Evolutionary conservation across 2,797 vertebrate species (phyloP), one percentile per base, ranked within the genome.

Genomic region (Hemitrygon akajei): DNA sequence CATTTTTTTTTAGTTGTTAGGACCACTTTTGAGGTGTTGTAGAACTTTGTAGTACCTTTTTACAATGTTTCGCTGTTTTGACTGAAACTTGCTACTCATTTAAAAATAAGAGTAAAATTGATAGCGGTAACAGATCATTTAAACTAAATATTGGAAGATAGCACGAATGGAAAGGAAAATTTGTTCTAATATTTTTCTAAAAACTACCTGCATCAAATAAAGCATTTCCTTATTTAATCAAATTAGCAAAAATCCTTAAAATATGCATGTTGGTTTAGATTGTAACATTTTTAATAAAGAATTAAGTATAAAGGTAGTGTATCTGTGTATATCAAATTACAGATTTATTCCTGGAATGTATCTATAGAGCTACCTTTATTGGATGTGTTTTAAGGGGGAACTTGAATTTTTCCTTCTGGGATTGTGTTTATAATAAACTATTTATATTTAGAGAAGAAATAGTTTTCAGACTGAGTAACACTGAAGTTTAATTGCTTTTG

Each of bases 171-270:
- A 63, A n/a, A 66, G 86, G 27, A 27, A 66, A 89, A 89, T 69
- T 9, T 20, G 10, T 63, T 63, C 27, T 63, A 30, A 60, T n/a
- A 58, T 60, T 66, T 66, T 87, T 30, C 58, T 60, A 7, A 7
- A 20, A 60, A 87, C 47, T 56, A 87, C 12, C 18, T 60, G 18
- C 16, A n/a, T 2, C 56, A 87, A 16, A 87, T 30, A 37, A 87
- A 87, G 34, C 60, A n/a, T n/a, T 89, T n/a, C 14, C 60, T 89
- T 89, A 87, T 89, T 66, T 20, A 63, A 87, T 87, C 25, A 22
- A 27, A 60, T 60, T 86, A 12, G 11, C 82, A 87, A 56, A 56
- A 47, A 40, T 56, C 81, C 22, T 22, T 18, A 30, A 66, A 89
- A 9, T 56, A 58, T 84, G 40, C 11, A 18, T 84, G 18, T 34